Base-by-base conservation (phyloP, 2,888 invertebrate species). In the Lypha dubia region DNA sequence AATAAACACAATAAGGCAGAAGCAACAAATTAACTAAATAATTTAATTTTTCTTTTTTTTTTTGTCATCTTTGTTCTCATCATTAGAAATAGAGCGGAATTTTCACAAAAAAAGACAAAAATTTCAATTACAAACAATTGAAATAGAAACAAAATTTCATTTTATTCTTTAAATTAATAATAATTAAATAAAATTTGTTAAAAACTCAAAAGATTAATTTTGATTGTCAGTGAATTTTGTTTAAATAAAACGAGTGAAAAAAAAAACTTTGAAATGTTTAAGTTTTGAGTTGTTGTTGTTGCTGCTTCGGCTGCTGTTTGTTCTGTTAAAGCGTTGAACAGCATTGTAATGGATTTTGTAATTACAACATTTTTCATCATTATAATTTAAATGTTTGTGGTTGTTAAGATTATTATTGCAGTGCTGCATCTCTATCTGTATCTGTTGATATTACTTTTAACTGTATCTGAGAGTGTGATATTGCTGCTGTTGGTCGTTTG, bases 301-400 rank as follows among this genome's bases (percentile, higher is more conserved):
- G 32, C 20, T 44, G 60, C 41, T 60, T 32, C n/a, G n/a, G 38
- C 13, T 41, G 49, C 20, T 67, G 32, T n/a, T 44, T 51, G 32
- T 60, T 32, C 58, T 75, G 71, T 49, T 80, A 41, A 80, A 76
- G 44, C 73, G 71, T 53, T 80, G 56, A 67, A 67, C 74, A 44
- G 53, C 73, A 60, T 68, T 71, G 68, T 83, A 75, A 79, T 68
- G 76, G 60, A 74, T 81, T 77, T 74, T 84, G 74, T 84, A 81
- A 84, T 81, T 84, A 79, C 77, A 74, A 79, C 58, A 84, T 73
- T 76, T 80, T 81, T 84, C 77, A 77, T 84, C 77, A 81, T 81
- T 17, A 81, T 79, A 84, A 81, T 84, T 84, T 84, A 75, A 79
- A 81, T 74, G 74, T 62, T 77, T 74, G 77, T 70, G 77, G 75